Conservation (phyloP, 2,888 invertebrate species). For the Lochmaea crataegi region DNA sequence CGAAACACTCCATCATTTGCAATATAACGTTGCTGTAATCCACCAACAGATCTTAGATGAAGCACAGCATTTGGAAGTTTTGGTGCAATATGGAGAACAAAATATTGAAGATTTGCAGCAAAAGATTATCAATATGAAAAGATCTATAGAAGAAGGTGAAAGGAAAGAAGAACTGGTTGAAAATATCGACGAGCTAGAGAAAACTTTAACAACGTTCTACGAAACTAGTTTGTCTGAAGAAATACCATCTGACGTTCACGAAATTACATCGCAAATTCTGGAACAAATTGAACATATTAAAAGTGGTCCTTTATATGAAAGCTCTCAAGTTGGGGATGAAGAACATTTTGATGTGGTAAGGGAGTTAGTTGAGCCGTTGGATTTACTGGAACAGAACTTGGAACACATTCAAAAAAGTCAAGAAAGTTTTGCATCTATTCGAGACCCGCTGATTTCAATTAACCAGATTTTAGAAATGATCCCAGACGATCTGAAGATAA, state of each 20-base stretch:
- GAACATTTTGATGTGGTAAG: slow-evolving; percentile 57
- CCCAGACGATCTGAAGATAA: slow-evolving; percentile 52
- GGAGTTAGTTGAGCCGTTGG: slow-evolving; percentile 55
- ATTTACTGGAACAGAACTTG: slow-evolving; percentile 56
- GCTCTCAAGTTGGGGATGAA: slow-evolving; percentile 47
- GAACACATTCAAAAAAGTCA: slow-evolving; percentile 51
- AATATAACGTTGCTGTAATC: slow-evolving; percentile 59
- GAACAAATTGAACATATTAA: slow-evolving; percentile 59
- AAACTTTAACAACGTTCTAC: slow-evolving; percentile 55
- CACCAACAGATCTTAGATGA: slow-evolving; percentile 59
- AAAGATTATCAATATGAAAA: slow-evolving; percentile 57
- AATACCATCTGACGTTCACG: slow-evolving; percentile 54
- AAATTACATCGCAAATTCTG: slow-evolving; percentile 58
- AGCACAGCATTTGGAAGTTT: slow-evolving; percentile 49
- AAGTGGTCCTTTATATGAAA: slow-evolving; percentile 50
- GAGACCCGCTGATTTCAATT: slow-evolving; percentile 56
- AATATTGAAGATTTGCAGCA: slow-evolving; percentile 56
- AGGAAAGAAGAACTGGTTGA: slow-evolving; percentile 49
- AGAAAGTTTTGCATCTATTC: slow-evolving; percentile 50
- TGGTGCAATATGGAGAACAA: slow-evolving; percentile 44
- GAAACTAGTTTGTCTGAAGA: slow-evolving; percentile 53
- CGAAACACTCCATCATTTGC: slow-evolving; percentile 55
- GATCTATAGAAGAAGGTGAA: slow-evolving; percentile 51
- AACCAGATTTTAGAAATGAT: slow-evolving; percentile 54
- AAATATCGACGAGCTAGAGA: slow-evolving; percentile 57